phyloP scores from a whole-genome alignment of 2,797 vertebrate genomes.

The Lophotriccus pileatus region DNA sequence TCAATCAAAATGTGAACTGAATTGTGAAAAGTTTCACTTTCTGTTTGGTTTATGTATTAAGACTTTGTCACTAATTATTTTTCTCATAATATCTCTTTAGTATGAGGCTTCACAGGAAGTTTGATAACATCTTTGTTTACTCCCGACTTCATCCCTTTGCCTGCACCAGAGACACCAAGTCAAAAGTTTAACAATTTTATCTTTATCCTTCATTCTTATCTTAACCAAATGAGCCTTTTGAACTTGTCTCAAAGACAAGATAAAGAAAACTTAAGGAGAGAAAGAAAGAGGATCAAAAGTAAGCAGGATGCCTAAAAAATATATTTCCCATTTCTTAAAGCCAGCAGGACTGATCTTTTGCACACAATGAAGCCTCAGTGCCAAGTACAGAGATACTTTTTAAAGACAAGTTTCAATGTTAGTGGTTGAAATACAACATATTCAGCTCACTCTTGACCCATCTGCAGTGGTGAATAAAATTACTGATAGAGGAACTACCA shows the following conservation, averaged over 20 bases:
- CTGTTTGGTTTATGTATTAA: background rate
- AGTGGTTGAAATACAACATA: background rate
- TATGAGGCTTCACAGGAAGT: background rate
- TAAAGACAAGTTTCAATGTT: background rate
- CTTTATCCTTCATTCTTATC: background rate
- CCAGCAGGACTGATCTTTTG: background rate
- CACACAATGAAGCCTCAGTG: background rate
- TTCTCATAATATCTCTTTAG: background rate
- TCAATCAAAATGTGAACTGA: background rate
- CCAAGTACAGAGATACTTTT: background rate
- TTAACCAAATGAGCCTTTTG: background rate
- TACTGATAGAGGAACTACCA: background rate
- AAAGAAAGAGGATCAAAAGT: background rate
- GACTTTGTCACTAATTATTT: background rate
- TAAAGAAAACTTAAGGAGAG: background rate
- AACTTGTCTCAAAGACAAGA: background rate
- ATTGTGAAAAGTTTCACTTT: background rate
- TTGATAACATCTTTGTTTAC: background rate
- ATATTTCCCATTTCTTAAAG: background rate
- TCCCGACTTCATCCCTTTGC: background rate
- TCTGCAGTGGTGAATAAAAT: background rate
- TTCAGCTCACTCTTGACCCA: background rate
- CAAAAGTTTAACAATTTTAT: background rate
- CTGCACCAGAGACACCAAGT: background rate
- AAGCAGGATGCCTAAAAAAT: background rate